These are phyloP conservation scores for Solenodon paradoxus DNA, from an alignment of 2,113 vertebrate genomes.

Conservation along the genomic window DNA sequence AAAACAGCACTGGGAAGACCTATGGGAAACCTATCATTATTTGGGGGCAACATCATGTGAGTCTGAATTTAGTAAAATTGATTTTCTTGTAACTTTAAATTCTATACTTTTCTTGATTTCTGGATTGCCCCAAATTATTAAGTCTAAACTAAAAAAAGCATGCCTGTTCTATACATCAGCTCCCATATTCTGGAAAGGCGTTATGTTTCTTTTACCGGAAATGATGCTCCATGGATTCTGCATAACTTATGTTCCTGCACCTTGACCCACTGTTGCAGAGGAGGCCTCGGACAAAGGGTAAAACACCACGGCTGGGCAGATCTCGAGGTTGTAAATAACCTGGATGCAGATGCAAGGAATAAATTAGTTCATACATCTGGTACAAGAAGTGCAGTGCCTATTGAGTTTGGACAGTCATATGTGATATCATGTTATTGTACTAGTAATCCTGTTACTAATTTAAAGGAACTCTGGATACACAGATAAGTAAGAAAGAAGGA, in stretches of 20 bases:
- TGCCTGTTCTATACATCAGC: accelerated
- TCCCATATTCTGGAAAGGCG: not conserved
- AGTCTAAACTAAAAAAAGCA: not conserved
- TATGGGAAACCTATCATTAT: not conserved
- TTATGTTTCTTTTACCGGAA: constrained; percentile 30
- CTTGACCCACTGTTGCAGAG: constrained; percentile 82
- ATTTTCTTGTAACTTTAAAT: not conserved
- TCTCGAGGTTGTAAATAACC: constrained; percentile 84
- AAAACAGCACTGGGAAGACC: not conserved
- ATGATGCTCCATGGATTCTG: not conserved
- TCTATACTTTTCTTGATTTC: not conserved
- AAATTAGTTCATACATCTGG: accelerated
- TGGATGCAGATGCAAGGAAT: constrained; percentile 51
- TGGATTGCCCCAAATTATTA: accelerated
- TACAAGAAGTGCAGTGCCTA: accelerated
- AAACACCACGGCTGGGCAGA: constrained; percentile 79
- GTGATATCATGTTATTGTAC: accelerated
- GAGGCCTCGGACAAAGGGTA: constrained; percentile 79
- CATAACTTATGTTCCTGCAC: constrained; percentile 75
- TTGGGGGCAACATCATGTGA: not conserved
- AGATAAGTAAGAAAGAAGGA: not conserved
- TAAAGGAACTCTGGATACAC: not conserved
- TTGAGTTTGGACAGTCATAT: accelerated
- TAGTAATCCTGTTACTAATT: not conserved
- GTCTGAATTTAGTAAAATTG: not conserved